Evolutionary conservation across 2,797 vertebrate genomes (phyloP).

Genomic region (Cephalopachus bancanus): DNA sequence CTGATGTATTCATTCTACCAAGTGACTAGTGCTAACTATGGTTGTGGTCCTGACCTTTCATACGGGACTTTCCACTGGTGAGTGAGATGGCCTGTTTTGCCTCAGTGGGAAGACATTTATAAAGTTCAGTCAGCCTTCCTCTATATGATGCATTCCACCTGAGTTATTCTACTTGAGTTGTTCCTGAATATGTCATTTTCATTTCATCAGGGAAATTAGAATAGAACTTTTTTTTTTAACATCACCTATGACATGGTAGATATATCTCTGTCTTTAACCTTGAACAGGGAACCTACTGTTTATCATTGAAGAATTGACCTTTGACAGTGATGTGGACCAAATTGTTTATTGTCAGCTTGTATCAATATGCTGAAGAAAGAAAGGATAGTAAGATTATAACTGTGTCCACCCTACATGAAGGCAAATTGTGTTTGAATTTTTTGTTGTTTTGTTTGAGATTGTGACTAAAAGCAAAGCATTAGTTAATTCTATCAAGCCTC

Average conservation of each 20-base stretch:
- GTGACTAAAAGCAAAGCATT: neutral
- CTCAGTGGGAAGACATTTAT: neutral
- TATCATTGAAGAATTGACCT: neutral
- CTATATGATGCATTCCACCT: neutral
- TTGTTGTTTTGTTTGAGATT: neutral
- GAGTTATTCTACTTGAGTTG: neutral
- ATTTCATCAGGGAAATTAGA: neutral
- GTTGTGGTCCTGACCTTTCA: neutral
- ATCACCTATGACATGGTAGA: neutral
- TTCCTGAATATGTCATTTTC: neutral
- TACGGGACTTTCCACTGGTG: neutral
- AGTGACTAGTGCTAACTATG: neutral
- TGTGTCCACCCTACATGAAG: neutral
- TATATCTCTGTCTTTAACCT: too few relatives aligned
- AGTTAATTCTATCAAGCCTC: neutral
- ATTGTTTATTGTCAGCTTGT: neutral
- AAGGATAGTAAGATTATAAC: neutral
- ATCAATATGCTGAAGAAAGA: neutral
- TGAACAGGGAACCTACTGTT: neutral
- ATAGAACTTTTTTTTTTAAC: neutral
- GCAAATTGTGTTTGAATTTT: neutral
- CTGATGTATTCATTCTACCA: neutral
- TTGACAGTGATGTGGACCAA: neutral
- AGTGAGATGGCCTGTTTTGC: neutral
- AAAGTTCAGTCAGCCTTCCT: neutral